Conservation (phyloP, 2,113 vertebrate genomes). For the Catharus fuscescens region DNA sequence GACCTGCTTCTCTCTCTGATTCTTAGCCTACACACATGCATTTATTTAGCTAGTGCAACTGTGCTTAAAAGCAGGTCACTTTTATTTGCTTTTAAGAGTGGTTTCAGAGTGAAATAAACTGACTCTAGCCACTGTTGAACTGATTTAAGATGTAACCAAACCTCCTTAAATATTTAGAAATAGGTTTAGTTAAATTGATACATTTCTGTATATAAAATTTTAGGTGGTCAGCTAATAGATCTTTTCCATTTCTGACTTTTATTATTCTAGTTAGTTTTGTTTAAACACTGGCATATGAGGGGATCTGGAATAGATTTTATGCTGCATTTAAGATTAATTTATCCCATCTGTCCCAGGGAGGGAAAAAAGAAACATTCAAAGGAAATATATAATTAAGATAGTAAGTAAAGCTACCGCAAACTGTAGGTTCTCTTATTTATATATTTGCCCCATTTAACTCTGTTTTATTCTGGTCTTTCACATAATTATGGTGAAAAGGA, state of each 20-base stretch:
- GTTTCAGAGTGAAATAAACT: slow-evolving; percentile 38
- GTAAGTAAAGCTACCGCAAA: slow-evolving; percentile 63
- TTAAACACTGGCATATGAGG: slow-evolving; percentile 43
- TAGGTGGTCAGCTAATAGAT: slow-evolving; percentile 62
- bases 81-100: background rate
- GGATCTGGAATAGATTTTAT: slow-evolving; percentile 66
- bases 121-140: background rate
- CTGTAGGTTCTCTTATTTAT: slow-evolving; percentile 52
- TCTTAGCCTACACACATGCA: background rate
- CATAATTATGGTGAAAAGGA: slow-evolving; percentile 33
- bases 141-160: slow-evolving; percentile 48
- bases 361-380: slow-evolving; percentile 47
- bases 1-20: background rate
- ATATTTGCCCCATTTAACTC: slow-evolving; percentile 55
- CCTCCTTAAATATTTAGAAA: slow-evolving; percentile 49
- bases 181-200: slow-evolving; percentile 41
- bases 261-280: slow-evolving; percentile 61
- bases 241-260: slow-evolving; percentile 60
- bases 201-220: slow-evolving; percentile 41
- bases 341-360: slow-evolving; percentile 60
- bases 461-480: slow-evolving; percentile 49
- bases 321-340: slow-evolving; percentile 70
- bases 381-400: slow-evolving; percentile 66
- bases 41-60: background rate
- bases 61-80: background rate